Base-by-base conservation (phyloP, 2,888 invertebrate genomes). In the Hydraecia micacea region DNA sequence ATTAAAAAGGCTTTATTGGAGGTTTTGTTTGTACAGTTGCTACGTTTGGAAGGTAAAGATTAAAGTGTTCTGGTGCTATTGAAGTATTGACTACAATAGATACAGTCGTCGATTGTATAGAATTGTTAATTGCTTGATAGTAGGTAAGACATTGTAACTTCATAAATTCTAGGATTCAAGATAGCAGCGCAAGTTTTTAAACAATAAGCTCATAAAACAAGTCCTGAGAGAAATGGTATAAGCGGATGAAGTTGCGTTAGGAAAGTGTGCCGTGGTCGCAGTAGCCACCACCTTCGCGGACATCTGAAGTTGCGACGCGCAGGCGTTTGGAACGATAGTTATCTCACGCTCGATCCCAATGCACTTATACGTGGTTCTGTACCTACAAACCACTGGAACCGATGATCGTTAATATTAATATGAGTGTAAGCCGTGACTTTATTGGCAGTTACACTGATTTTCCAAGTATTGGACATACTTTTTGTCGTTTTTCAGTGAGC, bases 241-340 rank as follows among this genome's bases (percentile, higher is more conserved):
- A 88, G 92, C 95, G 95, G 95, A 95, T 95, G 92, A 92, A 91
- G 92, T 93, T 92, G 89, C 91, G 90, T 93, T 92, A 94, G 92
- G 95, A 95, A 96, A 96, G 96, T 96, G 92, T 94, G 95, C 91
- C 95, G 92, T 90, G 91, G 90, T 92, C 88, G 90, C 87, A 89
- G 90, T 88, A 87, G 91, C 88, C 88, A 91, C 91, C 87, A 91
- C 91, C 89, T 90, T 89, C 83, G 81, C 88, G 88, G 90, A 92
- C 91, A 90, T 92, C 92, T 91, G 90, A 92, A 89, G 85, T 84
- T 85, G 90, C 89, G 91, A 90, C 90, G 88, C 86, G 87, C 84
- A 83, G 80, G 88, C 89, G 89, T 86, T 87, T 84, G 87, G 81
- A 87, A 88, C 82, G 91, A 92, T 93, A 93, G 90, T 90, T 92